A percentile compares a stretch with the other conserved stretches of the same genome.
These are phyloP conservation scores for Dryas iulia DNA, from an alignment of 1,140 invertebrate genomes.

Conservation along the genomic window DNA sequence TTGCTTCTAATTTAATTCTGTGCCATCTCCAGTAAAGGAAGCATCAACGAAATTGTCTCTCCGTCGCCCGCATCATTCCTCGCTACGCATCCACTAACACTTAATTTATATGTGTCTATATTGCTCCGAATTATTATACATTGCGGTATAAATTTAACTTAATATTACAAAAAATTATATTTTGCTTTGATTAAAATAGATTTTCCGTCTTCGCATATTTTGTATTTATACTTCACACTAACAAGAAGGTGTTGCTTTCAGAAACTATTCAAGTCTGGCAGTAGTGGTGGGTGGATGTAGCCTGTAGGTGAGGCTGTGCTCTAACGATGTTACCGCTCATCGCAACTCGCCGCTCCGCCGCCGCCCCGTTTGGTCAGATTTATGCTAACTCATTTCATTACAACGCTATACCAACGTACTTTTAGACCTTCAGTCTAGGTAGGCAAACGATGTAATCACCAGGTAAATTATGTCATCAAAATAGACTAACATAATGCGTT, in stretches of 20 bases:
- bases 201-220: not conserved
- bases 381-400: conserved; percentile 57
- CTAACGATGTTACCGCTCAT: conserved; percentile 50
- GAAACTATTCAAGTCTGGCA: not conserved
- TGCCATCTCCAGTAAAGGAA: conserved; percentile 61
- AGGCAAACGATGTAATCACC: not conserved
- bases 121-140: not conserved
- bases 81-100: not conserved
- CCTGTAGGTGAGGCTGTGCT: conserved; percentile 29
- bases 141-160: not conserved
- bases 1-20: conserved; percentile 72
- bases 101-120: not conserved
- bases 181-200: not conserved
- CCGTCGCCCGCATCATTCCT: not conserved
- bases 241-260: not conserved
- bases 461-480: not conserved
- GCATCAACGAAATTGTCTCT: conserved; percentile 60
- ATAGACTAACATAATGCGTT: not conserved
- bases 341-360: conserved; percentile 34
- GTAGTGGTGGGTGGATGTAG: conserved; percentile 20
- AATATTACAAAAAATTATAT: too few species aligned
- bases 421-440: not conserved
- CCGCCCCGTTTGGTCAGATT: conserved; percentile 46
- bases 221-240: not conserved
- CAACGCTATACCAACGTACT: not conserved